Evolutionary conservation across 1,140 invertebrate genomes (phyloP).

Genomic region (Sarcophaga bullata): DNA sequence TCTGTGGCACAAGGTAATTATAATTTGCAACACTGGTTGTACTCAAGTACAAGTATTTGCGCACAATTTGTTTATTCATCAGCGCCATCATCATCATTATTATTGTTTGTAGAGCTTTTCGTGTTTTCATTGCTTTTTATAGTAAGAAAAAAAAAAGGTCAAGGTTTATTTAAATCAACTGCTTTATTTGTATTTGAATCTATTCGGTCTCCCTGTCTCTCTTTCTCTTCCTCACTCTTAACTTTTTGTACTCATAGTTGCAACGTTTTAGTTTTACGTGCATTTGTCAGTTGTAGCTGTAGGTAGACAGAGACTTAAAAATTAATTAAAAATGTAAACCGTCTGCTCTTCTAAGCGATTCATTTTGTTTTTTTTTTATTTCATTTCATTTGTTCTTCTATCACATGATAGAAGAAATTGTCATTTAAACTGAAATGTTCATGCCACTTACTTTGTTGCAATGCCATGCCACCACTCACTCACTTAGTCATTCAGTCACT

Average conservation of each 20-base stretch:
- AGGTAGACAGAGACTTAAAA: no score
- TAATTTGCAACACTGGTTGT: background rate
- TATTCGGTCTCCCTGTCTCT: background rate
- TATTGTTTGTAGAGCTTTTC: no score
- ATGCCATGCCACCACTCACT: background rate
- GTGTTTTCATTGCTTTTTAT: no score
- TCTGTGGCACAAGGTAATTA: background rate
- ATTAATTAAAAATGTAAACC: no score
- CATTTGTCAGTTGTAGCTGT: no score
- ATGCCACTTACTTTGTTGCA: background rate
- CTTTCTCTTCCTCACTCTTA: background rate
- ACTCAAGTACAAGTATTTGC: background rate
- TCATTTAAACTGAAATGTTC: background rate
- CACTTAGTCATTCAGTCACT: no score
- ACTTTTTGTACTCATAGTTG: no score
- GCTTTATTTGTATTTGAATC: background rate
- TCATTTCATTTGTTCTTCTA: no score
- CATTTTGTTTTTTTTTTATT: no score
- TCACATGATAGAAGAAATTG: background rate
- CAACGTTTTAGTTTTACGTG: no score
- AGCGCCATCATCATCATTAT: background rate
- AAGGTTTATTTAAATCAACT: background rate
- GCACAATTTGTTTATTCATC: background rate
- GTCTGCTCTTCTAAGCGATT: no score
- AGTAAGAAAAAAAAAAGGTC: background rate